Conservation (phyloP, 2,113 vertebrate species). For the Cebus imitator region DNA sequence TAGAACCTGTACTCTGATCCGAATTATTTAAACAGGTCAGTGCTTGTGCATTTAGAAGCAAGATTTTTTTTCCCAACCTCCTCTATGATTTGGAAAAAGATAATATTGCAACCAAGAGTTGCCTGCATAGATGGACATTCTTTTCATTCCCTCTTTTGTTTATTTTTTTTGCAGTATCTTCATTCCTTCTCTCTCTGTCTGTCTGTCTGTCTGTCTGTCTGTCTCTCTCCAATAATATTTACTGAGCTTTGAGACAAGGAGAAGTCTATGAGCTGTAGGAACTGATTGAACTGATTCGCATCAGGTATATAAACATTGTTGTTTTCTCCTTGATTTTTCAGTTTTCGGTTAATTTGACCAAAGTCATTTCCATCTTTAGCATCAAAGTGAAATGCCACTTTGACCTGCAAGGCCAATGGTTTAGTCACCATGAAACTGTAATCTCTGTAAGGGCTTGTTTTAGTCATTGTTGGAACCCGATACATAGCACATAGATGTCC, state of each 20-base stretch:
- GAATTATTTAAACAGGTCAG: constrained; percentile 55
- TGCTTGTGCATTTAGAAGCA: constrained; percentile 43
- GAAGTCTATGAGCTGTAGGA: background rate
- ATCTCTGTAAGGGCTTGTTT: background rate
- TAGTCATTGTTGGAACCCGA: background rate
- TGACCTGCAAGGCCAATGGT: background rate
- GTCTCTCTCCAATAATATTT: background rate
- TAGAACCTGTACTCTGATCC: constrained; percentile 8
- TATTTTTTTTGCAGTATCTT: background rate
- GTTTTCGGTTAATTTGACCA: background rate
- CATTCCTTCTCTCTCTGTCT: background rate
- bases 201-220: background rate
- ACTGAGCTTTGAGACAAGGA: background rate
- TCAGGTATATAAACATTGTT: background rate
- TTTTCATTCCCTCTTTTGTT: background rate
- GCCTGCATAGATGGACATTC: background rate
- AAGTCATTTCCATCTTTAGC: background rate
- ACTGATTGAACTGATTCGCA: background rate
- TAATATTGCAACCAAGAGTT: background rate
- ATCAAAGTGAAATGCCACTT: background rate
- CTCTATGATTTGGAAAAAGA: background rate
- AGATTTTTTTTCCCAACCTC: background rate
- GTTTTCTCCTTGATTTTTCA: background rate
- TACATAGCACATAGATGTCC: background rate
- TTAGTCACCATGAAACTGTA: background rate